phyloP scores from a whole-genome alignment of 2,888 invertebrate species.

The Diloba caeruleocephala region DNA sequence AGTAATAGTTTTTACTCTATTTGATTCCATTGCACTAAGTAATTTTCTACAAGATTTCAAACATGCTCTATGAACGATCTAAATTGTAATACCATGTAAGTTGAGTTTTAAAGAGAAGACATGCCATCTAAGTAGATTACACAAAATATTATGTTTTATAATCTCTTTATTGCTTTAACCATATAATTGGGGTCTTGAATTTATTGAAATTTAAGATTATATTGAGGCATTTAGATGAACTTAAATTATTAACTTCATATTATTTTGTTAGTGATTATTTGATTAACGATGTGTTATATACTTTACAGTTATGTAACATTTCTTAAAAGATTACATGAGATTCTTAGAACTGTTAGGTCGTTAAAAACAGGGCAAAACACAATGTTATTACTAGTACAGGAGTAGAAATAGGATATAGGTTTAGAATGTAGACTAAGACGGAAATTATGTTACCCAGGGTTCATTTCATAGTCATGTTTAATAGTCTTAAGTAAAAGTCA shows the following conservation, averaged over 20 bases:
- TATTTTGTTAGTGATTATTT: slow-evolving; percentile 17
- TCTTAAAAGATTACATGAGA: slow-evolving; percentile 12
- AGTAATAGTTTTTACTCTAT: not conserved
- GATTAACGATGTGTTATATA: slow-evolving; percentile 14
- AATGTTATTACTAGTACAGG: slow-evolving; percentile 9
- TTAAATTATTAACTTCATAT: too few relatives aligned
- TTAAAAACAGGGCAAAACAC: slow-evolving; percentile 13
- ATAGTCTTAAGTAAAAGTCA: not conserved
- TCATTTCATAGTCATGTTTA: slow-evolving; percentile 43
- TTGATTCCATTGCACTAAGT: not conserved
- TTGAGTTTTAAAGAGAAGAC: slow-evolving; percentile 5
- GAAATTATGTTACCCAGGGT: slow-evolving; percentile 44
- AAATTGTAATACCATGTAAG: not conserved
- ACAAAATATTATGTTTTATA: too few relatives aligned
- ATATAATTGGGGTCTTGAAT: too few relatives aligned
- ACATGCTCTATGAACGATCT: slow-evolving; percentile 24
- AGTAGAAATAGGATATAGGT: not conserved
- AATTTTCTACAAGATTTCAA: slow-evolving; percentile 9
- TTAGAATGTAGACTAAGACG: slow-evolving; percentile 12
- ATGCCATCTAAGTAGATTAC: not conserved
- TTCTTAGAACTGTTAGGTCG: not conserved
- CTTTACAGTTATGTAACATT: slow-evolving; percentile 1
- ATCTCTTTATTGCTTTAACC: too few relatives aligned
- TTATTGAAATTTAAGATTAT: too few relatives aligned
- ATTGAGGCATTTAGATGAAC: too few relatives aligned